A percentile compares a stretch with the other conserved stretches of the same genome.
Conservation (phyloP, 1,140 invertebrate species). For the Atta cephalotes region DNA sequence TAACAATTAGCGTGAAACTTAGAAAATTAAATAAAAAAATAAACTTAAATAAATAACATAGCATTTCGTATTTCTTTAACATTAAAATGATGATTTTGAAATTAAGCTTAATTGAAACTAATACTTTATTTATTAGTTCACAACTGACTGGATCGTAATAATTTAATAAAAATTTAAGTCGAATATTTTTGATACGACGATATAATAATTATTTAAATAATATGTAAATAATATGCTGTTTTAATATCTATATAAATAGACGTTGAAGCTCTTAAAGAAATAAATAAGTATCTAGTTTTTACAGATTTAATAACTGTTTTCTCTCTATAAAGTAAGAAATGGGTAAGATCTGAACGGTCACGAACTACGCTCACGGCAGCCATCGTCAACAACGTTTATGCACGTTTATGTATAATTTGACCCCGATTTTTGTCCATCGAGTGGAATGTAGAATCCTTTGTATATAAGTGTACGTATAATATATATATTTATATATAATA, state of each 20-base stretch:
- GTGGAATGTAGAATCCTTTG: slow-evolving; percentile 79
- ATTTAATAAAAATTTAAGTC: slow-evolving; percentile 7
- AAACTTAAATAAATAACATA: background rate
- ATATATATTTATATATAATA: slow-evolving; percentile 63
- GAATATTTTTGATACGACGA: background rate
- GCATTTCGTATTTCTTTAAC: too few relatives aligned
- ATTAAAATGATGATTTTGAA: background rate
- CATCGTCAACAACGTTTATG: slow-evolving; percentile 25
- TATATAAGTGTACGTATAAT: slow-evolving; percentile 72
- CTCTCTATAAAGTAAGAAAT: background rate
- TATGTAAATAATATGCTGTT: background rate
- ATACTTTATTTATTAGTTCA: background rate
- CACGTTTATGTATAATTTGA: slow-evolving; percentile 39
- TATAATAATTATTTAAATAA: slow-evolving; percentile 2
- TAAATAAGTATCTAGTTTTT: background rate
- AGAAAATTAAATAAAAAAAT: too few relatives aligned
- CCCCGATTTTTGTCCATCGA: slow-evolving; percentile 71
- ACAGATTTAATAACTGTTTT: background rate
- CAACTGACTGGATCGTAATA: background rate
- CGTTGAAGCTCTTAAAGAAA: background rate
- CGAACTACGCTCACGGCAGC: slow-evolving; percentile 17
- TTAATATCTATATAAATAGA: background rate
- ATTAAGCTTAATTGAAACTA: background rate
- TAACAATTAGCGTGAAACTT: background rate
- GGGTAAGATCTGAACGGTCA: slow-evolving; percentile 24